Conservation (phyloP, 2,113 vertebrate species). For the Myrmecobius fasciatus region DNA sequence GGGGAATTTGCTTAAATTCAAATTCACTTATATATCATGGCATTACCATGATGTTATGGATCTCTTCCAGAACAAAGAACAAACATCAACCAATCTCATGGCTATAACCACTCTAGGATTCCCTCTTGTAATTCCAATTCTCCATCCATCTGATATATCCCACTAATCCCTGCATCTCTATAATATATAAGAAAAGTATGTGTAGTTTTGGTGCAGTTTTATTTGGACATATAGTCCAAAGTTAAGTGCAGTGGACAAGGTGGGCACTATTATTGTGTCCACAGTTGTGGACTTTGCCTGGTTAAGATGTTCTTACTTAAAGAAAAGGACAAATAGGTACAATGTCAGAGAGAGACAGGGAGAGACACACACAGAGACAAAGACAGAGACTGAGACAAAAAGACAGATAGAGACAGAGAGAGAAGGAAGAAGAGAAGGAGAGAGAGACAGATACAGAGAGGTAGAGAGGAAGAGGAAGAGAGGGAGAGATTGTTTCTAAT, state of each 20-base stretch:
- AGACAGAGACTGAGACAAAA: too few relatives aligned
- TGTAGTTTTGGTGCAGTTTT: background rate
- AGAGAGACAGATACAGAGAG: too few relatives aligned
- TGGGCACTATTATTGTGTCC: background rate
- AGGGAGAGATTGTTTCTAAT: too few relatives aligned
- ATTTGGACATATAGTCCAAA: conserved; percentile 3
- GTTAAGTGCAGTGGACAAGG: background rate
- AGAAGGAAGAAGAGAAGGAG: too few relatives aligned
- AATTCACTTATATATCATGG: too few relatives aligned
- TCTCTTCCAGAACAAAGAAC: too few relatives aligned
- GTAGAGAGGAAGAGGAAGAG: too few relatives aligned
- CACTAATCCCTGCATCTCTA: background rate
- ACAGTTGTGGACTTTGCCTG: conserved; percentile 36
- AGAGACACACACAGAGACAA: too few relatives aligned
- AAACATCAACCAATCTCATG: background rate
- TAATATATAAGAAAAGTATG: conserved; percentile 10
- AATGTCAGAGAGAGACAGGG: background rate
- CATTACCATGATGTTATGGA: too few relatives aligned
- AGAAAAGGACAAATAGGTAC: conserved; percentile 20
- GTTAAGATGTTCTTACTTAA: conserved; percentile 19
- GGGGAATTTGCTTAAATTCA: too few relatives aligned
- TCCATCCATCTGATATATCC: background rate
- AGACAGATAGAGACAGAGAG: too few relatives aligned
- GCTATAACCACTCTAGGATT: background rate
- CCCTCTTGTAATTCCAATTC: background rate